A percentile compares a stretch with the other conserved stretches of the same genome.
Conservation (phyloP, 2,888 invertebrate genomes). For the Harmothoe impar region DNA sequence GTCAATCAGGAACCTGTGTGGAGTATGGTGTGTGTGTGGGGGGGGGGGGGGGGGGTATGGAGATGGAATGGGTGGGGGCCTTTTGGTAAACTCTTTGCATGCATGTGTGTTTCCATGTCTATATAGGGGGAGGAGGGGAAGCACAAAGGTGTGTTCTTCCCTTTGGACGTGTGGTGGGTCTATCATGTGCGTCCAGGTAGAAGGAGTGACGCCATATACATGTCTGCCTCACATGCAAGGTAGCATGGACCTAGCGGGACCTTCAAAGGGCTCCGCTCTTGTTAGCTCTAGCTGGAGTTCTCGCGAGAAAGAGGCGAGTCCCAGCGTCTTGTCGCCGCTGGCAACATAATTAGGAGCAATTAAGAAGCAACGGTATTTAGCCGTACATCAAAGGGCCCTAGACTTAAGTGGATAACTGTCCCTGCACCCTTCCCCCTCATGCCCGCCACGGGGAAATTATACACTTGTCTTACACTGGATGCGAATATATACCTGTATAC, state of each 20-base stretch:
- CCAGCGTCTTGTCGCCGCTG: not conserved
- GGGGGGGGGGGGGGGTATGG: not conserved
- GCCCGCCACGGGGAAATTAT: not conserved
- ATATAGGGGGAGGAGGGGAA: not conserved
- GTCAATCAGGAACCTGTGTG: slow-evolving; percentile 25
- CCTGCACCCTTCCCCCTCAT: not conserved
- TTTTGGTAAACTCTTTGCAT: not conserved
- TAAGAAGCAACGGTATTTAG: slow-evolving; percentile 52
- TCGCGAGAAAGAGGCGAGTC: not conserved
- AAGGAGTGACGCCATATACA: not conserved
- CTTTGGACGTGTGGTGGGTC: not conserved
- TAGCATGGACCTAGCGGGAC: slow-evolving; percentile 31
- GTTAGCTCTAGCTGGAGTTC: not conserved
- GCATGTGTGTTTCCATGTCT: not conserved
- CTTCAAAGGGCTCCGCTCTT: slow-evolving; percentile 32
- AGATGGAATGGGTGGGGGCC: not conserved
- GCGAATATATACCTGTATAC: not conserved
- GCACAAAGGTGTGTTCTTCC: not conserved
- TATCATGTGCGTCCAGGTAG: not conserved
- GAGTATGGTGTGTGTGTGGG: not conserved
- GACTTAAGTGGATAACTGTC: slow-evolving; percentile 22
- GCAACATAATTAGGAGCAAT: slow-evolving; percentile 24
- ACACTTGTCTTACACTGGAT: not conserved
- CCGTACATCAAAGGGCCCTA: not conserved
- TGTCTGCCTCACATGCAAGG: slow-evolving; percentile 1